Conservation (phyloP, 2,888 invertebrate genomes). For the Caenorhabditis virilis region DNA sequence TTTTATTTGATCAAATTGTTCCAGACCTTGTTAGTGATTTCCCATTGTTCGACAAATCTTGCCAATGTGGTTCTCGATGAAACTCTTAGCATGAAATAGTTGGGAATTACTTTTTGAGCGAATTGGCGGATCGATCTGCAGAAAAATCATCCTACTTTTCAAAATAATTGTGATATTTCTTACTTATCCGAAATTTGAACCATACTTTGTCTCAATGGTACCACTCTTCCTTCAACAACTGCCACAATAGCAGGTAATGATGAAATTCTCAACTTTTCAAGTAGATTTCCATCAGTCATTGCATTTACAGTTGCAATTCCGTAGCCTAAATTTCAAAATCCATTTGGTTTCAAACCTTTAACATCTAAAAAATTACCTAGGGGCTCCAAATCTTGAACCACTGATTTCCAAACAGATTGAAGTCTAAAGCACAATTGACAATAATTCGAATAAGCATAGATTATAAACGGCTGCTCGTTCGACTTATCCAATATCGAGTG, state of each 20-base stretch:
- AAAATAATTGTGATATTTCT: background rate
- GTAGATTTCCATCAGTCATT: constrained; percentile 68
- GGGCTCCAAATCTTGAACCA: constrained; percentile 70
- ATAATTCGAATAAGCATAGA: constrained; percentile 71
- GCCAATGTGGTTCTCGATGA: constrained; percentile 45
- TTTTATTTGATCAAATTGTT: background rate
- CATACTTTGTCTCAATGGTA: constrained; percentile 62
- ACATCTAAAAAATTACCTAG: constrained; percentile 65
- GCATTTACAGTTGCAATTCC: constrained; percentile 71
- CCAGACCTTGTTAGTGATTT: constrained; percentile 56
- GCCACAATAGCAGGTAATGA: constrained; percentile 70
- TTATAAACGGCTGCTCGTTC: constrained; percentile 70
- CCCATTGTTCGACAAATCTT: constrained; percentile 63
- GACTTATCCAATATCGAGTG: constrained; percentile 56
- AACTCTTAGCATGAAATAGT: constrained; percentile 50
- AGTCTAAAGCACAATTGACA: constrained; percentile 71
- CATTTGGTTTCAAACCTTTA: background rate
- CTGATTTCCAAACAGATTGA: constrained; percentile 70
- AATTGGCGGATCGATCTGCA: constrained; percentile 63
- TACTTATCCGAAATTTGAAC: constrained; percentile 54
- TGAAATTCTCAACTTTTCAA: constrained; percentile 68
- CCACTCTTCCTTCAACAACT: constrained; percentile 70
- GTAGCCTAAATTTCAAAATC: constrained; percentile 68
- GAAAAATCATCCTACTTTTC: constrained; percentile 1
- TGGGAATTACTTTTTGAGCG: constrained; percentile 69